These are phyloP conservation scores for Eciton burchellii DNA, from an alignment of 1,140 invertebrate genomes.

Conservation along the genomic window DNA sequence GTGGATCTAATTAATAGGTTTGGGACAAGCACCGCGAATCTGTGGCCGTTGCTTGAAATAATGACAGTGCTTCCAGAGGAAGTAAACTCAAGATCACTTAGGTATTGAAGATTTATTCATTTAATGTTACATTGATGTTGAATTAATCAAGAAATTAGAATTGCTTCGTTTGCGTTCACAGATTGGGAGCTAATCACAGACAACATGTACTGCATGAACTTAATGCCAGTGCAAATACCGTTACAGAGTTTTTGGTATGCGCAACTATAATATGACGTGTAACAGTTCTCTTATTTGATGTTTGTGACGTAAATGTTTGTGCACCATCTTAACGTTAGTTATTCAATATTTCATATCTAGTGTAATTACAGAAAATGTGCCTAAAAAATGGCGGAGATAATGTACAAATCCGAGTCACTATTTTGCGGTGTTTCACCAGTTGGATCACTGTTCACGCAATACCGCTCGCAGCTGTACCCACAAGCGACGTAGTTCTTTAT, in stretches of 20 bases:
- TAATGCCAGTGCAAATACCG: constrained; percentile 88
- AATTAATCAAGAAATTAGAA: not conserved
- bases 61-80: constrained; percentile 98
- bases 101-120: constrained; percentile 75
- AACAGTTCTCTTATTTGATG: constrained; percentile 77
- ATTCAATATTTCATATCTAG: constrained; percentile 51
- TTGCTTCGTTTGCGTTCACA: constrained; percentile 72
- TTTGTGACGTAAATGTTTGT: not conserved
- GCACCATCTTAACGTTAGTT: constrained; percentile 24
- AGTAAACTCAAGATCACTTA: constrained; percentile 92
- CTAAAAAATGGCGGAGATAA: constrained; percentile 87
- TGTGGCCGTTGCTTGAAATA: constrained; percentile 95
- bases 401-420: constrained; percentile 87
- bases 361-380: constrained; percentile 87
- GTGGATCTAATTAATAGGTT: constrained; percentile 93
- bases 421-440: constrained; percentile 92
- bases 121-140: not conserved
- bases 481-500: constrained; percentile 89
- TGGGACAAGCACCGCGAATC: constrained; percentile 87
- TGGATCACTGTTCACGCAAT: constrained; percentile 92
- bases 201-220: constrained; percentile 93
- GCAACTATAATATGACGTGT: not conserved
- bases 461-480: constrained; percentile 88
- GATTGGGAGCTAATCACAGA: constrained; percentile 95
- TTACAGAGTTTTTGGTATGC: constrained; percentile 91